A percentile compares a stretch with the other conserved stretches of the same genome.
phyloP scores from a whole-genome alignment of 2,888 invertebrate species.

The Glomeris marginata region DNA sequence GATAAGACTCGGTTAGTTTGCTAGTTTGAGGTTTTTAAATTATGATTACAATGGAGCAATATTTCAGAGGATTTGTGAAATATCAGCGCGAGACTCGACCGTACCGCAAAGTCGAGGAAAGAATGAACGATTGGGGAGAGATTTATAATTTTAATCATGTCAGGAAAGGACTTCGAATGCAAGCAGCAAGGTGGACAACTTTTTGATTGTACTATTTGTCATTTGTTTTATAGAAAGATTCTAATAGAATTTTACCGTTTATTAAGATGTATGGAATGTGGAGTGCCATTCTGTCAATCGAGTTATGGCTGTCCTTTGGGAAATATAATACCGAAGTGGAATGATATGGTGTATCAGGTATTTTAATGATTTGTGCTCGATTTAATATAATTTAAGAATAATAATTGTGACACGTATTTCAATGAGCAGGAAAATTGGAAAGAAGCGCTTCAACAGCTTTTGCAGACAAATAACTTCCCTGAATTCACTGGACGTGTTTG shows the following conservation, averaged over 20 bases:
- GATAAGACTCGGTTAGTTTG: constrained; percentile 52
- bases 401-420: constrained; percentile 2
- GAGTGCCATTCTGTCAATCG: constrained; percentile 95
- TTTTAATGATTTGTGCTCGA: constrained; percentile 6
- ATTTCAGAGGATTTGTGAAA: constrained; percentile 76
- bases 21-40: constrained; percentile 1
- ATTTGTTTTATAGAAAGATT: background rate
- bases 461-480: constrained; percentile 99
- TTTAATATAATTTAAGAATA: background rate
- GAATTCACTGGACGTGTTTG: constrained; percentile 79
- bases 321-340: constrained; percentile 99
- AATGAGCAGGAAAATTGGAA: constrained; percentile 64
- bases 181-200: constrained; percentile 53
- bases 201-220: background rate
- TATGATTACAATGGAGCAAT: no score
- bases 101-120: constrained; percentile 70
- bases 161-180: constrained; percentile 62
- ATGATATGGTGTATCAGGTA: constrained; percentile 73
- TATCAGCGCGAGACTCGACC: constrained; percentile 75
- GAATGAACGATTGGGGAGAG: constrained; percentile 92
- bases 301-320: constrained; percentile 92
- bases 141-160: constrained; percentile 79
- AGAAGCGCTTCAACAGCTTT: constrained; percentile 76
- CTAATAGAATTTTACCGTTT: constrained; percentile 2
- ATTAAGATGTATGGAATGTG: constrained; percentile 86